Conservation (phyloP, 2,888 invertebrate species). For the Himalopsyche anomala region DNA sequence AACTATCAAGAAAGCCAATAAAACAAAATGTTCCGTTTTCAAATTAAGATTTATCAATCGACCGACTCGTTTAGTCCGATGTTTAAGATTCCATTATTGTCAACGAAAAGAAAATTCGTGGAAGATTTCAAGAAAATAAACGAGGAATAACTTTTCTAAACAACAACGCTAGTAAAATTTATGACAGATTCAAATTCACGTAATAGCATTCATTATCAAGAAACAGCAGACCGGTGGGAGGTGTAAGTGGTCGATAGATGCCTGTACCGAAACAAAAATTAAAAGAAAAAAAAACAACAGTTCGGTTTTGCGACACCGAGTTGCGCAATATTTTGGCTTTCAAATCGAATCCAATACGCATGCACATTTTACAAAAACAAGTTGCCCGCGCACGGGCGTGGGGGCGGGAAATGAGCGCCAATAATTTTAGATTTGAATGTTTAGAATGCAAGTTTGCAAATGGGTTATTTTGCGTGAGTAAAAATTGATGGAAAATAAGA, state of each 20-base stretch:
- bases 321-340: constrained; percentile 38
- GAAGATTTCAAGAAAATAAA: too few relatives aligned
- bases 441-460: not conserved
- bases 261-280: constrained; percentile 8
- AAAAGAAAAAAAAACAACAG: constrained; percentile 22
- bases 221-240: constrained; percentile 30
- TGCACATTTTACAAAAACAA: constrained; percentile 38
- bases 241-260: not conserved
- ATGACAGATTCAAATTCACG: not conserved
- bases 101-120: too few relatives aligned
- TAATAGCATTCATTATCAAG: constrained; percentile 32
- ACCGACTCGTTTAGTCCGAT: too few relatives aligned
- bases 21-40: too few relatives aligned
- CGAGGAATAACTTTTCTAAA: too few relatives aligned
- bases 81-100: too few relatives aligned
- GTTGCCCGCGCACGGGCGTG: constrained; percentile 18
- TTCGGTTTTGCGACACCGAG: constrained; percentile 27
- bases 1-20: too few relatives aligned
- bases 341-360: constrained; percentile 36
- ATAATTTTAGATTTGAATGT: constrained; percentile 1
- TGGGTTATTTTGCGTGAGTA: too few relatives aligned
- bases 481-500: too few relatives aligned
- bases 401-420: constrained; percentile 1
- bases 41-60: too few relatives aligned
- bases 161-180: not conserved